These are phyloP conservation scores for Crocuta crocuta DNA, from an alignment of 2,113 vertebrate species.

Conservation along the genomic window DNA sequence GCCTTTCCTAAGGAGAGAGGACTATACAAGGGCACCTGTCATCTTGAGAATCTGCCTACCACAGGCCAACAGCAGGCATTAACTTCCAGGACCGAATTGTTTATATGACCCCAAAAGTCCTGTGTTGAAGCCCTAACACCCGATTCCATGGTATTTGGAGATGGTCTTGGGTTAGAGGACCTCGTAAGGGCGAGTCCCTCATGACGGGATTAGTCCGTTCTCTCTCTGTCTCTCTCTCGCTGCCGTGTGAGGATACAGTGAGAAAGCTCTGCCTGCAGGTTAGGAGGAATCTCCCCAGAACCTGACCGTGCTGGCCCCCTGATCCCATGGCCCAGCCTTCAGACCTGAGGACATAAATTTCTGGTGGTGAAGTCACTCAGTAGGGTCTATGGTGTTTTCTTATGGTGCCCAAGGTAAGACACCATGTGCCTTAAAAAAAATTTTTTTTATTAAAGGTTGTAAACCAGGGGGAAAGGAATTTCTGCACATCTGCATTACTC, in stretches of 20 bases:
- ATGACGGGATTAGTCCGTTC: not conserved
- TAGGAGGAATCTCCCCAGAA: not conserved
- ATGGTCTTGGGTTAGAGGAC: not conserved
- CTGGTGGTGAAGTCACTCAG: not conserved
- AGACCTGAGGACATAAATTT: not conserved
- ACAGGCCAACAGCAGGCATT: not conserved
- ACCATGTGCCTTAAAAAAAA: not conserved
- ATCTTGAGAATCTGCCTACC: not conserved
- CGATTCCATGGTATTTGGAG: not conserved
- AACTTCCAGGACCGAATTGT: not conserved
- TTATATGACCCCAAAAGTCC: not conserved
- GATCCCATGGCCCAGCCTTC: not conserved
- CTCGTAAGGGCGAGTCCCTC: not conserved
- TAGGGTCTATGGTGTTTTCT: not conserved
- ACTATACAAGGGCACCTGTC: not conserved
- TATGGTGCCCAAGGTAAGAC: not conserved
- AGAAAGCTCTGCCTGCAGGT: not conserved
- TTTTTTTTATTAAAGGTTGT: not conserved
- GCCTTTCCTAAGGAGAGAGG: not conserved
- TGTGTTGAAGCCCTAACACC: not conserved
- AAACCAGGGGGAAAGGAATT: not conserved
- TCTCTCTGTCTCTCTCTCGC: not conserved
- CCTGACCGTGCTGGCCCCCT: not conserved
- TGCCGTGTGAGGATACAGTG: not conserved
- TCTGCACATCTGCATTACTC: not conserved